Percentiles rank a stretch among this genome's conserved stretches.
Conservation (phyloP, 2,113 vertebrate species). For the Terrapene triunguis region DNA sequence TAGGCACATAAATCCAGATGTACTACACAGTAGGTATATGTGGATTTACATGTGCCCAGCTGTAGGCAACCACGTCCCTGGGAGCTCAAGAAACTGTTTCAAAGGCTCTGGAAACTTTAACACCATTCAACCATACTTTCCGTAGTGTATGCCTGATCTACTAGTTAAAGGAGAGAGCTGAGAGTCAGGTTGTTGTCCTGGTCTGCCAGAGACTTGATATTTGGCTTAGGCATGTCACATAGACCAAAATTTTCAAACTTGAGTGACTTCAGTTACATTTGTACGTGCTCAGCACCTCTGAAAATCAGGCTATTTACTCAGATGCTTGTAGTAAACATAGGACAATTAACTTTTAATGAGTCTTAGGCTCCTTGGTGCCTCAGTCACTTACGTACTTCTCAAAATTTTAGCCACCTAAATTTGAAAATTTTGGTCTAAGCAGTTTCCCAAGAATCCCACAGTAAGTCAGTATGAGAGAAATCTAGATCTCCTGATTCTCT, state of each 20-base stretch:
- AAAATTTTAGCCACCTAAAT: not conserved
- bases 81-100: not conserved
- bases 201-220: rapidly evolving
- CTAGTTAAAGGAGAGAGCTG: not conserved
- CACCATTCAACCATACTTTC: not conserved
- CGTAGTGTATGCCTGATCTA: not conserved
- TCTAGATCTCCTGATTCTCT: not conserved
- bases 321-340: not conserved
- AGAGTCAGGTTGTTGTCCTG: not conserved
- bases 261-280: not conserved
- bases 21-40: not conserved
- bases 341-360: not conserved
- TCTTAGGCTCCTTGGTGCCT: rapidly evolving
- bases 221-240: not conserved
- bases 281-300: not conserved
- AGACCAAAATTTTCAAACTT: not conserved
- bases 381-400: not conserved
- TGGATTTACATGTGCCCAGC: not conserved
- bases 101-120: not conserved
- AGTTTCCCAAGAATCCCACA: not conserved
- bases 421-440: not conserved
- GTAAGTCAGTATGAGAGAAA: not conserved
- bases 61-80: not conserved
- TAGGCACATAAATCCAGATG: not conserved
- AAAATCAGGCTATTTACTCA: not conserved